Evolutionary conservation across 2,797 vertebrate species (phyloP), one percentile per base, ranked within the genome.

Genomic region (Buphagus erythrorhynchus): DNA sequence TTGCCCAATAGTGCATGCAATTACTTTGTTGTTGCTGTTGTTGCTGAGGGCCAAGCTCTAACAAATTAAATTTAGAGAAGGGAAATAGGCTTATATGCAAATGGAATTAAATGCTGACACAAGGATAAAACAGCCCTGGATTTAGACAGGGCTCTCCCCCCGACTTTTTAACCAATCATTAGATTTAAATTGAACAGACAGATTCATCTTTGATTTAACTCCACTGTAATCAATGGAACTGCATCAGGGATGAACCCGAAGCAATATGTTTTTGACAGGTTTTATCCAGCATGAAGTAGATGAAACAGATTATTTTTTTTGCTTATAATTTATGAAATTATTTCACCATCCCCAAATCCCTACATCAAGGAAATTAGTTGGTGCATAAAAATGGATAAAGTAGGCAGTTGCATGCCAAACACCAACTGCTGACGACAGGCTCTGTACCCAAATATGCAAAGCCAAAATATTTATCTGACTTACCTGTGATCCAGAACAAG

Each of bases 1-100:
- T 31, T 95, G 83, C 73, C 96, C 97, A 95, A 91, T 45, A 95
- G 87, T 78, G 88, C 80, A 91, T 96, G 96, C 96, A 95, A 96
- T 96, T 97, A 97, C 90, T 97, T 97, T 94, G 77, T 86, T 93
- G 92, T 86, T 88, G 79, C 90, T 94, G 94, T 93, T 97, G 95
- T 93, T 96, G 94, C 96, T 96, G 93, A 97, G 88, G 93, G 79
- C 95, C 96, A 97, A 97, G 93, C 83, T 95, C 94, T 88, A 96
- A 91, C 93, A 97, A 98, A 98, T 98, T 98, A 96, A 96, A 97
- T 98, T 97, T 97, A 94, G 90, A 89, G 91, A 97, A 96, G 84
- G 91, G 87, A 97, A 98, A 97, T 95, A 97, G 92, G 85, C 95
- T 97, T 97, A 97, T 97, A 98, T 98, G 97, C 95, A 98, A 98